Evolutionary conservation across 2,797 vertebrate genomes (phyloP).

Genomic region (Limnodromus scolopaceus): DNA sequence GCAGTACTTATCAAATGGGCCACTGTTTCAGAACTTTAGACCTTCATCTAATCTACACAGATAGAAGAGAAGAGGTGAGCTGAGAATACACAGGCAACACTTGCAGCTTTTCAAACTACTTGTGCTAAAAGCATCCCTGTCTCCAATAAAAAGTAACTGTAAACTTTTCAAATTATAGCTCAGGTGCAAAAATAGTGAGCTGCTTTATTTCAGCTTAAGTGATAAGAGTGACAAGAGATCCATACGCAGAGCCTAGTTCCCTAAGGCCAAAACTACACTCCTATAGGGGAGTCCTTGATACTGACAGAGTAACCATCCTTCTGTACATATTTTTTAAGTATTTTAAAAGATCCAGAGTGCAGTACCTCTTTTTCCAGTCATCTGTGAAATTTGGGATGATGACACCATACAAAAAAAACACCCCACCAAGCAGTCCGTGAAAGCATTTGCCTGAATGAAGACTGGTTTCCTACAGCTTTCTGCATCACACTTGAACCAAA

Average conservation of each 20-base stretch:
- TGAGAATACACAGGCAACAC: neutral
- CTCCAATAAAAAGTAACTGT: neutral
- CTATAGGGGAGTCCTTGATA: neutral
- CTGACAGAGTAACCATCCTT: neutral
- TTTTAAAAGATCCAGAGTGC: neutral
- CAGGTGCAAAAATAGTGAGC: neutral
- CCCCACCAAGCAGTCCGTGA: neutral
- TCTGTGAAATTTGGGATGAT: neutral
- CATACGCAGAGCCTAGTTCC: neutral
- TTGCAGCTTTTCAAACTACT: neutral
- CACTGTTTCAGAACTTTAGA: neutral
- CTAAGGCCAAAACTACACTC: neutral
- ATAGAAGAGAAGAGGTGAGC: neutral
- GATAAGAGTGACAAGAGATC: neutral
- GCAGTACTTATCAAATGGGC: neutral
- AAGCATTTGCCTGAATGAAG: neutral
- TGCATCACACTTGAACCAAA: neutral
- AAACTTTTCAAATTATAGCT: neutral
- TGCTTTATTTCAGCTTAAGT: neutral
- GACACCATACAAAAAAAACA: neutral
- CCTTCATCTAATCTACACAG: fast-evolving
- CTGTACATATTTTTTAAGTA: neutral
- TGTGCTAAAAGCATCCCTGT: neutral
- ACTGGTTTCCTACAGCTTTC: neutral
- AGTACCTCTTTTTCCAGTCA: neutral